A percentile compares a stretch with the other conserved stretches of the same genome.
Conservation (phyloP, 2,888 invertebrate genomes). For the Callosobruchus maculatus region DNA sequence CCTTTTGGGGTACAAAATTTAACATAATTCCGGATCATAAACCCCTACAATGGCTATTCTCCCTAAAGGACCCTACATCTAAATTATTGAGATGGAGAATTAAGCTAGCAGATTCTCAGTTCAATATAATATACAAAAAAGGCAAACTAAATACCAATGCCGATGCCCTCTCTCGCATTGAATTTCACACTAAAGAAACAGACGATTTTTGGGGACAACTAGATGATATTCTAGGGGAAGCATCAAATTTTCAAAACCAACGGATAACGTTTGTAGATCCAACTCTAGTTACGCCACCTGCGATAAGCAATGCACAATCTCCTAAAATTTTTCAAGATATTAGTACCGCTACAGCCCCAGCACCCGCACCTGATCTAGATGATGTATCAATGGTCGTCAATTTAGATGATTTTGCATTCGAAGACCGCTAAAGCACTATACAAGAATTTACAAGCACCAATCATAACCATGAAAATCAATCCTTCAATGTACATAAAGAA, state of each 20-base stretch:
- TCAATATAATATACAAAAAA: conserved; percentile 11
- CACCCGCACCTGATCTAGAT: background rate
- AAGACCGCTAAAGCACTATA: background rate
- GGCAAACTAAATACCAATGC: conserved; percentile 13
- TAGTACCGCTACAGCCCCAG: background rate
- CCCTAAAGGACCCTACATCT: conserved; percentile 9
- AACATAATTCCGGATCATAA: no score
- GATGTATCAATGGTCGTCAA: conserved; percentile 3
- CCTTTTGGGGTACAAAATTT: no score
- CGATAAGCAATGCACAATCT: background rate
- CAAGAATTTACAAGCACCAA: background rate
- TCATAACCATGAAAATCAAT: background rate
- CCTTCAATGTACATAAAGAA: background rate
- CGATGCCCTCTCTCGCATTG: conserved; percentile 13
- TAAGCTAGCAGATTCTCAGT: conserved; percentile 14
- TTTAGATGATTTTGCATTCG: background rate
- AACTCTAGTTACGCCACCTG: background rate
- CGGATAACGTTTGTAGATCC: background rate
- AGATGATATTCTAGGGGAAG: background rate
- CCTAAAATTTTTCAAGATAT: background rate
- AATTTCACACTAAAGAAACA: conserved; percentile 3
- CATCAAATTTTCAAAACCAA: background rate
- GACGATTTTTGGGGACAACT: background rate
- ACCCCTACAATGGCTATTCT: no score
- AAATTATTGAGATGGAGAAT: conserved; percentile 11